Evolutionary conservation across 2,113 vertebrate genomes (phyloP).

Genomic region (Promerops cafer): DNA sequence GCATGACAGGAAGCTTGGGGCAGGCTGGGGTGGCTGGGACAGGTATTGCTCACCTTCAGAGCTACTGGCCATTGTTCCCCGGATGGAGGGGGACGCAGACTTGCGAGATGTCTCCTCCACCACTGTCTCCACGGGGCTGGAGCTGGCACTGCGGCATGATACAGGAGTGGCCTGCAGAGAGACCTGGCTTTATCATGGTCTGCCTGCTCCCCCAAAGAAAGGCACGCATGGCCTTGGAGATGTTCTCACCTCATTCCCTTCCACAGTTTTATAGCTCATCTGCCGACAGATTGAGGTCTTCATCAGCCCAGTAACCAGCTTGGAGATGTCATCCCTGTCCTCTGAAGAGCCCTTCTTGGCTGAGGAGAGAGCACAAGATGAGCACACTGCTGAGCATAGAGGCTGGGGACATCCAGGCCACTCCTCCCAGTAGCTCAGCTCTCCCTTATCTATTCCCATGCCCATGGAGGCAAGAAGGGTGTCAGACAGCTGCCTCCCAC

Average conservation of each 20-base stretch:
- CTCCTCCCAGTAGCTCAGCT: background rate
- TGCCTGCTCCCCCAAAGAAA: background rate
- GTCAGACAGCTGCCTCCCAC: background rate
- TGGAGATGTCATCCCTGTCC: slow-evolving; percentile 89
- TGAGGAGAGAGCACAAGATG: background rate
- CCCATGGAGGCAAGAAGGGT: background rate
- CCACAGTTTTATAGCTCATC: slow-evolving; percentile 85
- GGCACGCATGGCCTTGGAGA: fast-evolving
- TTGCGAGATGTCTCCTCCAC: slow-evolving; percentile 88
- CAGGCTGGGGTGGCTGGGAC: background rate
- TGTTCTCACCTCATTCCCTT: slow-evolving; percentile 77
- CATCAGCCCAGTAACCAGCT: slow-evolving; percentile 87
- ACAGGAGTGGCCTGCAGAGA: slow-evolving; percentile 64
- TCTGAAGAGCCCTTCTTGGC: slow-evolving; percentile 80
- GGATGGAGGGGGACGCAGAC: slow-evolving; percentile 79
- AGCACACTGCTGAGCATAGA: background rate
- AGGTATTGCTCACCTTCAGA: slow-evolving; percentile 81
- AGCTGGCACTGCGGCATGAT: slow-evolving; percentile 68
- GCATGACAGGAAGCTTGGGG: background rate
- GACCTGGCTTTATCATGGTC: background rate
- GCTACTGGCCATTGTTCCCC: slow-evolving; percentile 86
- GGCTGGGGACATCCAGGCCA: background rate
- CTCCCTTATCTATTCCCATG: background rate
- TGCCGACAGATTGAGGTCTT: slow-evolving; percentile 89
- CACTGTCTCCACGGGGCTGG: slow-evolving; percentile 80